phyloP scores from a whole-genome alignment of 1,140 invertebrate genomes.

The Charaxes varanes region DNA sequence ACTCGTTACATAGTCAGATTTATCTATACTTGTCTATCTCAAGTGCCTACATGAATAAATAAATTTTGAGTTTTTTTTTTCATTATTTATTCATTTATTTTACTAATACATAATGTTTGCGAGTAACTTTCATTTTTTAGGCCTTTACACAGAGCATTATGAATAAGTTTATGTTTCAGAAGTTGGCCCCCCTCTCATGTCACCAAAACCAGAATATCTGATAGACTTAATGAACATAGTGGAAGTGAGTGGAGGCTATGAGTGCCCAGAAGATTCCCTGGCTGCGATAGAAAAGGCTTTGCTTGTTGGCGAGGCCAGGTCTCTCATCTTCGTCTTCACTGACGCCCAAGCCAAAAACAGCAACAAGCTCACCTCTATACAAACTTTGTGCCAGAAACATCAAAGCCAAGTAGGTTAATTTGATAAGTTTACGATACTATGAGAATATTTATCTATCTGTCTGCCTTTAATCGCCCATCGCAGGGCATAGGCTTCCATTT shows the following conservation, averaged over 20 bases:
- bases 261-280: constrained; percentile 80
- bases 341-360: constrained; percentile 75
- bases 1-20: no score
- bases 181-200: constrained; percentile 7
- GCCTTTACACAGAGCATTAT: no score
- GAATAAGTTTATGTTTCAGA: no score
- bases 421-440: neutral
- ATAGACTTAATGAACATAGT: constrained; percentile 62
- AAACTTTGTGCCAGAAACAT: constrained; percentile 28
- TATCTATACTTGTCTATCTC: no score
- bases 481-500: no score
- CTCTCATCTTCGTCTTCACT: constrained; percentile 80
- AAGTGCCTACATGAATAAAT: neutral
- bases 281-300: constrained; percentile 77
- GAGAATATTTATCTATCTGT: constrained; percentile 1
- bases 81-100: no score
- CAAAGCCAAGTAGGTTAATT: constrained; percentile 31
- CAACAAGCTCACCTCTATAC: constrained; percentile 22
- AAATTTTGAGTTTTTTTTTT: constrained; percentile 4
- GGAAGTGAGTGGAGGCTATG: constrained; percentile 75
- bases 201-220: constrained; percentile 14
- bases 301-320: constrained; percentile 74
- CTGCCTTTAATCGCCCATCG: no score
- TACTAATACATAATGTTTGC: no score
- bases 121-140: no score